A percentile compares a stretch with the other conserved stretches of the same genome.
These are phyloP conservation scores for Yasuhikotakia modesta DNA, from an alignment of 2,797 vertebrate genomes.

Conservation along the genomic window DNA sequence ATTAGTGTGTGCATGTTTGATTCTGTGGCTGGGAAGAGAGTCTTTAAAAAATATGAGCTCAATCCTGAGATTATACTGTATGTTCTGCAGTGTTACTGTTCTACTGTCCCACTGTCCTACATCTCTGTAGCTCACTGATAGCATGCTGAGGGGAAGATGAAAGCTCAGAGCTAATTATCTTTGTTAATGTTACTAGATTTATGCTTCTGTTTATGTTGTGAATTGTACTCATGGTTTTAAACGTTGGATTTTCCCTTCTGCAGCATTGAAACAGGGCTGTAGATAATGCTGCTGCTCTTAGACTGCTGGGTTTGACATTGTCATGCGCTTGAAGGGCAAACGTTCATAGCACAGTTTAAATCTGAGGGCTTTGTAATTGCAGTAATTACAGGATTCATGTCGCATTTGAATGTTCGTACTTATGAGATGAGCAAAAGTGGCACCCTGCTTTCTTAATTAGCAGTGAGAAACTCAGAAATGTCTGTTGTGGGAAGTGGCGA, in stretches of 20 bases:
- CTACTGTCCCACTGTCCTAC: conserved; percentile 55
- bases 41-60: conserved; percentile 3
- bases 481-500: not conserved
- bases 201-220: conserved; percentile 13
- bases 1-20: not conserved
- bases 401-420: not conserved
- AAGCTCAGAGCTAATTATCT: conserved; percentile 46
- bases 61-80: conserved; percentile 9
- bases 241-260: conserved; percentile 14
- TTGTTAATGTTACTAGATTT: conserved; percentile 34
- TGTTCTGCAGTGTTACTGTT: conserved; percentile 25
- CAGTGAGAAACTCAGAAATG: not conserved
- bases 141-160: conserved; percentile 37
- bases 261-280: conserved; percentile 1
- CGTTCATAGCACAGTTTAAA: conserved; percentile 2
- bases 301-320: conserved; percentile 24
- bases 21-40: conserved; percentile 16
- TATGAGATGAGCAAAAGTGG: not conserved
- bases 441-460: not conserved
- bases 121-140: conserved; percentile 53
- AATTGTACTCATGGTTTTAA: not conserved
- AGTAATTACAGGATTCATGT: not conserved
- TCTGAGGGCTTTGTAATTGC: conserved; percentile 3
- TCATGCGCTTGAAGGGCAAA: conserved; percentile 28
- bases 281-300: conserved; percentile 15